These are phyloP conservation scores for Copidosoma aretas DNA, from an alignment of 2,888 invertebrate species.

Conservation along the genomic window DNA sequence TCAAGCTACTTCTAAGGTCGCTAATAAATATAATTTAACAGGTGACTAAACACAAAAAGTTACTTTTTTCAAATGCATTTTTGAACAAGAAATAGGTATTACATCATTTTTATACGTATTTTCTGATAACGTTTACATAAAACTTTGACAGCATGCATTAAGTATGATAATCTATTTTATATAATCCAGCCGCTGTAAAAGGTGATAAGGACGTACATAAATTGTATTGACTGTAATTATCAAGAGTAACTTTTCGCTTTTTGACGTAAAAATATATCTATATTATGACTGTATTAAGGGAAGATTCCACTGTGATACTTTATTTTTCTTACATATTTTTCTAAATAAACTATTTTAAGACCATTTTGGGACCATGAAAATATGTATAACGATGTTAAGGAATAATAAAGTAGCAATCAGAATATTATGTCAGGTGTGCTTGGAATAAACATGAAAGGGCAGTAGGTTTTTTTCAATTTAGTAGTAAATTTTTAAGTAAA, in stretches of 20 bases:
- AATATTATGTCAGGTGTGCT: too few species aligned
- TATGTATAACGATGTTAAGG: background rate
- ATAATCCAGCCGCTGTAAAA: background rate
- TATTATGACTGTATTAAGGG: background rate
- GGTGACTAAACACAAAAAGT: background rate
- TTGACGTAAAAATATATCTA: background rate
- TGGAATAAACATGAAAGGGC: too few species aligned
- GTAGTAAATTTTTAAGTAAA: too few species aligned
- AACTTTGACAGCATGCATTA: background rate
- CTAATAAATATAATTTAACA: background rate
- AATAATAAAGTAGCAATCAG: background rate
- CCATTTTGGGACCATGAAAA: background rate
- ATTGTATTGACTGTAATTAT: background rate
- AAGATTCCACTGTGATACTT: background rate
- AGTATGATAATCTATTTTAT: background rate
- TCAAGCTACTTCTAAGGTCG: slow-evolving; percentile 15
- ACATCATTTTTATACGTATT: background rate
- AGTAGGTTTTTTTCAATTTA: too few species aligned
- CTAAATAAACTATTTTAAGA: background rate
- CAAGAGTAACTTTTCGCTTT: background rate
- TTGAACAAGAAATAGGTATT: background rate
- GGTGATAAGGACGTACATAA: background rate
- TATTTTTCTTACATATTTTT: background rate
- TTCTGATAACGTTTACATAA: background rate
- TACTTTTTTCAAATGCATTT: slow-evolving; percentile 7